Base-by-base conservation (phyloP, 2,888 invertebrate species). In the Neoitamus cyanurus region DNA sequence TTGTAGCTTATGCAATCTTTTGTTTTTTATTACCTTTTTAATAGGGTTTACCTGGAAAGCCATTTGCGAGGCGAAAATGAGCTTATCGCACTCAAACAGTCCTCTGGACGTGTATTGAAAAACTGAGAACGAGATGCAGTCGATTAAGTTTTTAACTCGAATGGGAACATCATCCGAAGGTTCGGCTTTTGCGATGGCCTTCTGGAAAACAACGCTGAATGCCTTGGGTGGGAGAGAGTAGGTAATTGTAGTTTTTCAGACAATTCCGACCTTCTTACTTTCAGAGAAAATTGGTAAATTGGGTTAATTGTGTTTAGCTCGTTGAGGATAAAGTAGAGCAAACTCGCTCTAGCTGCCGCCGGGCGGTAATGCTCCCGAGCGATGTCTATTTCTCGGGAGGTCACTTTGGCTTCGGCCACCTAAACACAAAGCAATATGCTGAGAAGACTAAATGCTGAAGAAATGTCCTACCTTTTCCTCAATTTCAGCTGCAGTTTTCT, bases 131-230 rank as follows among this genome's bases (percentile, higher is more conserved):
- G 97, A 97, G 88, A 99, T 98, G 90, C 97, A 97, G 89, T 98
- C 98, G 88, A 98, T 98, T 72, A 99, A 93, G 91, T 97, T 98
- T 87, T 93, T 93, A 20, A 99, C 97, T 88, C 98, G 93, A 85
- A 92, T 92, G 37, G 94, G 93, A 0, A 98, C 96, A 87, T 95
- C 95, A 20, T 95, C 95, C 0, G 96, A 95, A 0, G 96, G 94
- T 87, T 96, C 96, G 0, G 98, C 97, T 89, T 94, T 95, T 70
- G 96, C 95, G 89, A 99, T 98, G 20, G 98, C 98, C 89, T 98
- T 98, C 93, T 98, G 97, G 90, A 98, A 98, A 36, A 98, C 98
- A n/a, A 98, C 97, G 91, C 97, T 97, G 91, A 98, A 98, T 1
- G 98, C 98, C 97, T 97, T 30, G 20, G 7, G n/a, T 42, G 13